Percentiles rank a stretch among this genome's conserved stretches.
These are phyloP conservation scores for Jaculus jaculus DNA, from an alignment of 2,113 vertebrate genomes.

Conservation along the genomic window DNA sequence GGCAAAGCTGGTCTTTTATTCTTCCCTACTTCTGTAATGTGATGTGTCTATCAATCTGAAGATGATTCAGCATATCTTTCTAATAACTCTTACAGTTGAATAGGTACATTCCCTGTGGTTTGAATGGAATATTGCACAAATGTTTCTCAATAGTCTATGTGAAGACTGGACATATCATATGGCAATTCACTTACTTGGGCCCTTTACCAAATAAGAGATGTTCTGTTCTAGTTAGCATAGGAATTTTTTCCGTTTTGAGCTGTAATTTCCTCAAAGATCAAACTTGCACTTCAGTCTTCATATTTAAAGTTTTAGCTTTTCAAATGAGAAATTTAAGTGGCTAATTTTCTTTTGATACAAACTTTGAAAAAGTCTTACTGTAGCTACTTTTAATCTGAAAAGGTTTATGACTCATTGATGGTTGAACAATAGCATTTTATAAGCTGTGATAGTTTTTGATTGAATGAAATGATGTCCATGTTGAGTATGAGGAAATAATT, in stretches of 20 bases:
- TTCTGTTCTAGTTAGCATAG: background rate
- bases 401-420: background rate
- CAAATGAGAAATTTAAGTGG: background rate
- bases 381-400: background rate
- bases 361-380: constrained; percentile 23
- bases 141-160: background rate
- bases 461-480: constrained; percentile 39
- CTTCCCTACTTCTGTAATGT: background rate
- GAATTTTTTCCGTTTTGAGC: background rate
- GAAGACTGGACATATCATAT: background rate
- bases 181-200: background rate
- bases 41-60: background rate
- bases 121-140: background rate
- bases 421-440: background rate
- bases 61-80: background rate
- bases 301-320: constrained; percentile 5
- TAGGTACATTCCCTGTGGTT: background rate
- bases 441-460: constrained; percentile 30
- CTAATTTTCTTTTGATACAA: constrained; percentile 35
- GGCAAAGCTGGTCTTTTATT: background rate
- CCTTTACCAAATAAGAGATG: background rate
- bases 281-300: background rate
- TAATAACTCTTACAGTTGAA: background rate
- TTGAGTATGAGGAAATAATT: constrained; percentile 13
- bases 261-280: background rate